These are phyloP conservation scores for Lycaon pictus DNA, from an alignment of 2,113 vertebrate genomes.

Conservation along the genomic window DNA sequence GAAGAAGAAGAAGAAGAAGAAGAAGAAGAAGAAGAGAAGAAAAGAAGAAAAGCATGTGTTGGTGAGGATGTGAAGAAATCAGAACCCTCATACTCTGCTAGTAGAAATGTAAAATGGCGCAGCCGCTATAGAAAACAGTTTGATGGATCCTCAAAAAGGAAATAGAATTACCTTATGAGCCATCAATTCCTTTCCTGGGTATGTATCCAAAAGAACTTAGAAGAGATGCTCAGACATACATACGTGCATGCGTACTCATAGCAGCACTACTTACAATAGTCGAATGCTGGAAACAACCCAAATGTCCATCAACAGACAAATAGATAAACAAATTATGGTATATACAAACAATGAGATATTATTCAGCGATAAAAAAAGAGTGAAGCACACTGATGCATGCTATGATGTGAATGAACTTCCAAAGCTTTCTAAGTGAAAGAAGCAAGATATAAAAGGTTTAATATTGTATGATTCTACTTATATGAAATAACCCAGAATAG, in stretches of 20 bases:
- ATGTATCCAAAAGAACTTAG: background rate
- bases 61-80: background rate
- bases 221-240: background rate
- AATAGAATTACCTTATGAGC: background rate
- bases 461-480: background rate
- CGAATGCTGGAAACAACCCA: background rate
- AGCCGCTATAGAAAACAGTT: background rate
- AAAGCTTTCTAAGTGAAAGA: background rate
- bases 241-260: background rate
- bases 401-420: background rate
- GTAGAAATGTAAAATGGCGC: background rate
- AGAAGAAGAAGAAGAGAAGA: background rate
- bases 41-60: background rate
- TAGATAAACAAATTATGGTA: background rate
- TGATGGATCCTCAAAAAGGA: background rate
- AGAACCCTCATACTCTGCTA: background rate
- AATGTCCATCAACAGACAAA: background rate
- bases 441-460: background rate
- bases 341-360: background rate
- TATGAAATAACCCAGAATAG: background rate
- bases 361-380: background rate
- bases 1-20: no score
- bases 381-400: background rate
- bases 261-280: background rate
- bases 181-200: background rate